Base-by-base conservation (phyloP, 2,113 vertebrate species). In the Synodontis membranacea region DNA sequence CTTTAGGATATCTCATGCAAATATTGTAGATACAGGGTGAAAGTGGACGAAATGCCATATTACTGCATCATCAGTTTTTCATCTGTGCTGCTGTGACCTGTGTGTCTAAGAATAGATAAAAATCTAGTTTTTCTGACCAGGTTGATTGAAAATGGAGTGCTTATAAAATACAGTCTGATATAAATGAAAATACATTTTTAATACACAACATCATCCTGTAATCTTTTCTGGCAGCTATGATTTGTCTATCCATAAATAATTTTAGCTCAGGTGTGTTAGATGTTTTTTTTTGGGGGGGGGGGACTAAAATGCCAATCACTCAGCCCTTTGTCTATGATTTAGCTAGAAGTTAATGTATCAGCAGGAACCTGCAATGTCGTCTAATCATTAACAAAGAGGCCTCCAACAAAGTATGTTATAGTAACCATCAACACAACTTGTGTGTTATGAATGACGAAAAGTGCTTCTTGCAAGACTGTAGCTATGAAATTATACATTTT, bases 1-100 rank as follows among this genome's bases (percentile, higher is more conserved):
- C 7, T 31, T 79, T 14, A 52, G 46, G 46, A 56, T 34, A 76
- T 74, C 81, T 84, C 21, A 86, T 86, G 88, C 64, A 89, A 89
- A 84, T 86, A 31, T n/a, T 86, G 84, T 84, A 66, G 68, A 42
- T 68, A 42, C 75, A 44, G 72, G 74, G 84, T 5, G 25, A 84
- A 42, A 68, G 19, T 19, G 64, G 64, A 11, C 5, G 37, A 72
- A 25, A 0, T 31, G 50, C 6, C 46, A 70, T 72, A 23, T 28
- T 17, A 58, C 62, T n/a, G 56, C 81, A 72, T 82, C 76, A 82
- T 50, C 54, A 50, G 15, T 9, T 80, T 42, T 54, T 44, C 39
- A 31, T 17, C 34, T 58, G 15, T 82, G 54, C 11, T 58, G 42
- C 50, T n/a, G 42, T 31, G 48, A 31, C 50, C 21, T 80, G 19